A percentile compares a stretch with the other conserved stretches of the same genome.
Conservation (phyloP, 2,888 invertebrate genomes). For the Stratiomys singularior region DNA sequence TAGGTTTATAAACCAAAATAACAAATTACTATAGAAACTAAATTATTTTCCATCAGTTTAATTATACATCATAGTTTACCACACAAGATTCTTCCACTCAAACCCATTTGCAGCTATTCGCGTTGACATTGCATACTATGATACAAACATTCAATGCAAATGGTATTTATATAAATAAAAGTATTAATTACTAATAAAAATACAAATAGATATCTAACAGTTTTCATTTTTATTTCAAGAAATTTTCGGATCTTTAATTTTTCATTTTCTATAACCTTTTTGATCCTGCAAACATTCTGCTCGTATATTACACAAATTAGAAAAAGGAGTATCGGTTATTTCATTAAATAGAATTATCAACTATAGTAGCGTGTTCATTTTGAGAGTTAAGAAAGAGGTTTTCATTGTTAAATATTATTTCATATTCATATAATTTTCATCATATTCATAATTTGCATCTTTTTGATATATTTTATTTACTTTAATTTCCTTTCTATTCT, state of each 20-base stretch:
- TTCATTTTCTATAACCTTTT: neutral
- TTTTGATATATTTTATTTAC: neutral
- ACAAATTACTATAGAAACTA: neutral
- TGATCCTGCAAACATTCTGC: neutral
- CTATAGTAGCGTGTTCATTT: neutral
- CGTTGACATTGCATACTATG: too few relatives aligned
- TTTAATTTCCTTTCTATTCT: neutral
- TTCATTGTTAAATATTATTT: neutral
- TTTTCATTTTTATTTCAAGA: too few relatives aligned
- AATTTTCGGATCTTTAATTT: neutral
- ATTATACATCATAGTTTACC: neutral
- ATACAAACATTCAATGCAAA: too few relatives aligned
- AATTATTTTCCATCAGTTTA: neutral
- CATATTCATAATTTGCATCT: neutral
- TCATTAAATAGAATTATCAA: slow-evolving; percentile 2
- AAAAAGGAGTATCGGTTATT: neutral
- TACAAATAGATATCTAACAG: too few relatives aligned
- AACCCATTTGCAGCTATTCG: neutral
- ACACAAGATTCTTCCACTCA: neutral
- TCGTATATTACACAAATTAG: neutral
- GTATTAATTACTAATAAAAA: too few relatives aligned
- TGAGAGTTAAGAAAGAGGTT: neutral
- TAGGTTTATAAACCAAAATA: neutral
- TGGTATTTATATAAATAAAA: too few relatives aligned
- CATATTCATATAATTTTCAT: neutral